These are phyloP conservation scores for Patagioenas fasciata DNA, from an alignment of 2,113 vertebrate species.

Conservation along the genomic window DNA sequence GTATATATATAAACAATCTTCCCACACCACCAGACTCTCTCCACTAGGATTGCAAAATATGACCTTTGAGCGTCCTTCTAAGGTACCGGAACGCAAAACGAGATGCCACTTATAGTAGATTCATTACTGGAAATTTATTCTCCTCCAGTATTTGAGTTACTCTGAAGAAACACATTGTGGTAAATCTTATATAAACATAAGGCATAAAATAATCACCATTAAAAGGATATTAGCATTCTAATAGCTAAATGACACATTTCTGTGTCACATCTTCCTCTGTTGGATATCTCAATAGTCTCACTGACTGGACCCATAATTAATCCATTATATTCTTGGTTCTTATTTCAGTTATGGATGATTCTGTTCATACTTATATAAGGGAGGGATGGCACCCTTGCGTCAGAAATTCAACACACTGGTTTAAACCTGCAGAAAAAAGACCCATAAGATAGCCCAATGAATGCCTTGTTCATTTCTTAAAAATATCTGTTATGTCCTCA, in stretches of 20 bases:
- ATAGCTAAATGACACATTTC: not conserved
- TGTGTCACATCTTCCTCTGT: not conserved
- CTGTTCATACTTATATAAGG: not conserved
- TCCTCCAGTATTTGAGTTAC: not conserved
- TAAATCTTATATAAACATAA: not conserved
- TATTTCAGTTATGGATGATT: not conserved
- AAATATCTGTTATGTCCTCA: not conserved
- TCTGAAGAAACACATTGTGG: not conserved
- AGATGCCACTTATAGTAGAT: not conserved
- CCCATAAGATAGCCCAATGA: not conserved
- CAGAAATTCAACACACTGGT: not conserved
- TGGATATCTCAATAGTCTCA: not conserved
- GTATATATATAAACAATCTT: not conserved
- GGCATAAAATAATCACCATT: not conserved
- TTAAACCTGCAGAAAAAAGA: not conserved
- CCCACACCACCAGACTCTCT: accelerated
- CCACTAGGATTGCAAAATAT: not conserved
- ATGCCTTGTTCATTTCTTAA: not conserved
- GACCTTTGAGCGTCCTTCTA: not conserved
- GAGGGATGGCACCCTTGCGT: not conserved
- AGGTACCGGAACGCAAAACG: not conserved
- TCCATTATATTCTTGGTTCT: not conserved
- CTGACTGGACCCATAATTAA: not conserved
- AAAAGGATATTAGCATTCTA: not conserved
- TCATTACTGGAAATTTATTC: not conserved